These are phyloP conservation scores for Hypomecis punctinalis DNA, from an alignment of 2,888 invertebrate species.

Conservation along the genomic window DNA sequence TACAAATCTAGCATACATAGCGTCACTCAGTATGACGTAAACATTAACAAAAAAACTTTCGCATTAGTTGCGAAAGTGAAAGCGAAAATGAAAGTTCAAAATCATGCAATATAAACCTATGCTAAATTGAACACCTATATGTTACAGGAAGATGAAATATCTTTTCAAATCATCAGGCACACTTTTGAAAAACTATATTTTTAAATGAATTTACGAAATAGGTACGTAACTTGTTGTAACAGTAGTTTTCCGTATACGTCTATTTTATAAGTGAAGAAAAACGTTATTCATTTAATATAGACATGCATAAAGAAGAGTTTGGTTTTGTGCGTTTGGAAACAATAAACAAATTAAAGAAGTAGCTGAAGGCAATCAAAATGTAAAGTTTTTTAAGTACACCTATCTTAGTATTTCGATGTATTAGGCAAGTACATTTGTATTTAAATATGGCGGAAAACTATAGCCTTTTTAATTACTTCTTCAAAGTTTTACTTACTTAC, in stretches of 20 bases:
- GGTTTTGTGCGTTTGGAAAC: too few relatives aligned
- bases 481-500: too few relatives aligned
- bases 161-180: slow-evolving; percentile 1
- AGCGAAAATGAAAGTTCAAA: slow-evolving; percentile 49
- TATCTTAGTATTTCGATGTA: background rate
- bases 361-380: too few relatives aligned
- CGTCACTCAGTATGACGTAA: slow-evolving; percentile 47
- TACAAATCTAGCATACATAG: slow-evolving; percentile 42
- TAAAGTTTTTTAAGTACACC: too few relatives aligned
- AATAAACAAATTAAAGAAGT: too few relatives aligned
- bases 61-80: slow-evolving; percentile 48
- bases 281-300: too few relatives aligned
- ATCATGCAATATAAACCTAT: slow-evolving; percentile 44
- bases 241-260: too few relatives aligned
- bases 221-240: background rate
- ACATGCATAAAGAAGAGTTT: too few relatives aligned
- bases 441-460: background rate
- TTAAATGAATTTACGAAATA: background rate
- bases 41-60: slow-evolving; percentile 48
- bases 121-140: slow-evolving; percentile 42
- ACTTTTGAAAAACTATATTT: background rate
- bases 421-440: background rate
- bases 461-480: too few relatives aligned
- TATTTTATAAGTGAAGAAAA: too few relatives aligned
- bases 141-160: slow-evolving; percentile 32